Evolutionary conservation across 2,888 invertebrate genomes (phyloP).

Genomic region (Congeria kusceri): DNA sequence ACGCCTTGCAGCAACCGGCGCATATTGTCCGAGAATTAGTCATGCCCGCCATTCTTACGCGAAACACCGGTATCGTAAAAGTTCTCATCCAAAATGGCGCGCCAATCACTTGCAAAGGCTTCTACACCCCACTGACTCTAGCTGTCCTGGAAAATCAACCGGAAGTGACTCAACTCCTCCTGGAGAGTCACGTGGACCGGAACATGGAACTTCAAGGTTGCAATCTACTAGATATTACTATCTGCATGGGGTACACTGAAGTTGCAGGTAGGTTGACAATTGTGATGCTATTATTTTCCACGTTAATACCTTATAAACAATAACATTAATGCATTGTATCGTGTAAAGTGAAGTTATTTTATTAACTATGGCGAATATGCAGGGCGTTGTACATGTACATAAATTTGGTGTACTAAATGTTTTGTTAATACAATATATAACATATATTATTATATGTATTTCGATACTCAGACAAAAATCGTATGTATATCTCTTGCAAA

Average conservation of each 20-base stretch:
- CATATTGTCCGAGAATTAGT: constrained; percentile 50
- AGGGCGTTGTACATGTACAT: no score
- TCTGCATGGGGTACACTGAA: constrained; percentile 55
- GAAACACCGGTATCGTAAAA: constrained; percentile 46
- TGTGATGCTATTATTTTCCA: no score
- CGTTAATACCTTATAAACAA: no score
- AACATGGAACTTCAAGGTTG: constrained; percentile 52
- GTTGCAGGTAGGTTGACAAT: constrained; percentile 39
- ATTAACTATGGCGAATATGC: no score
- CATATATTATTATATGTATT: no score
- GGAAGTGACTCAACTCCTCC: constrained; percentile 38
- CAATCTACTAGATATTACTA: constrained; percentile 53
- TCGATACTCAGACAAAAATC: no score
- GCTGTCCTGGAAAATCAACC: constrained; percentile 61
- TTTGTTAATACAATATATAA: no score
- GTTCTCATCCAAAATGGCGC: constrained; percentile 51
- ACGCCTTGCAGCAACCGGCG: constrained; percentile 53
- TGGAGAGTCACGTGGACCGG: constrained; percentile 45
- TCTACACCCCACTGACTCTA: constrained; percentile 55
- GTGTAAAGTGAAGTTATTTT: no score
- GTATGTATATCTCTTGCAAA: no score
- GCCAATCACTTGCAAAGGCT: constrained; percentile 47
- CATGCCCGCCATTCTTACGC: constrained; percentile 57
- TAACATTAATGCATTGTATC: no score
- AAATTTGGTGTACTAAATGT: no score